Percentiles rank a stretch among this genome's conserved stretches.
phyloP scores from a whole-genome alignment of 2,113 vertebrate species.

The Gasterosteus nipponicus region DNA sequence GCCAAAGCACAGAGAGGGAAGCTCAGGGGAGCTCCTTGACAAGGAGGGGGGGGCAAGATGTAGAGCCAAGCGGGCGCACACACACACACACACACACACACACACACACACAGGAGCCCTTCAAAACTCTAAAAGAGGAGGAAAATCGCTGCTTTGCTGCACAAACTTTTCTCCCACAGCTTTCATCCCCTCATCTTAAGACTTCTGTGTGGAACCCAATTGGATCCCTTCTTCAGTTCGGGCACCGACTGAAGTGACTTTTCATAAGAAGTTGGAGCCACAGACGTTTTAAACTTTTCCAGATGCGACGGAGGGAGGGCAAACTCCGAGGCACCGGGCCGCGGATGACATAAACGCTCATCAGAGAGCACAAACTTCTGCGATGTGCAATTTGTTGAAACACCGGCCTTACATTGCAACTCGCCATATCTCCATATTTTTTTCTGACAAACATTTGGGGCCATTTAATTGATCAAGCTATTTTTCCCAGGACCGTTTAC shows the following conservation, averaged over 20 bases:
- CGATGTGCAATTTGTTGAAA: constrained; percentile 76
- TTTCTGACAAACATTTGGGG: constrained; percentile 80
- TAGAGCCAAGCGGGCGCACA: neutral
- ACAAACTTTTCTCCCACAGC: constrained; percentile 80
- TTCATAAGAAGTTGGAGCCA: constrained; percentile 71
- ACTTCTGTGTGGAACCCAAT: constrained; percentile 70
- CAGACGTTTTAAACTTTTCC: constrained; percentile 72
- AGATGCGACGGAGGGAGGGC: constrained; percentile 60
- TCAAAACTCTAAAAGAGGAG: constrained; percentile 80
- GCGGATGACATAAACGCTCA: constrained; percentile 49
- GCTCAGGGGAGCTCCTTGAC: constrained; percentile 81
- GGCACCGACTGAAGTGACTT: constrained; percentile 77
- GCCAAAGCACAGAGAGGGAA: constrained; percentile 78
- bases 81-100: constrained; percentile 23
- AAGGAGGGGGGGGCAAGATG: constrained; percentile 31
- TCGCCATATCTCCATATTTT: constrained; percentile 60
- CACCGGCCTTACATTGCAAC: constrained; percentile 61
- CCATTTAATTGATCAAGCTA: constrained; percentile 77
- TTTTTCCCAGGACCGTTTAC: constrained; percentile 79
- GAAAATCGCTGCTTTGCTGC: constrained; percentile 82
- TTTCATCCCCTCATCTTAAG: constrained; percentile 80
- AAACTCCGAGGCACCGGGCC: constrained; percentile 53
- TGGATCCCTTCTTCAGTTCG: constrained; percentile 69
- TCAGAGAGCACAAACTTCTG: constrained; percentile 59
- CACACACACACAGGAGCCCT: constrained; percentile 61